Conservation (phyloP, 92 coral and sea anemone species). For the Palythoa grandis region DNA sequence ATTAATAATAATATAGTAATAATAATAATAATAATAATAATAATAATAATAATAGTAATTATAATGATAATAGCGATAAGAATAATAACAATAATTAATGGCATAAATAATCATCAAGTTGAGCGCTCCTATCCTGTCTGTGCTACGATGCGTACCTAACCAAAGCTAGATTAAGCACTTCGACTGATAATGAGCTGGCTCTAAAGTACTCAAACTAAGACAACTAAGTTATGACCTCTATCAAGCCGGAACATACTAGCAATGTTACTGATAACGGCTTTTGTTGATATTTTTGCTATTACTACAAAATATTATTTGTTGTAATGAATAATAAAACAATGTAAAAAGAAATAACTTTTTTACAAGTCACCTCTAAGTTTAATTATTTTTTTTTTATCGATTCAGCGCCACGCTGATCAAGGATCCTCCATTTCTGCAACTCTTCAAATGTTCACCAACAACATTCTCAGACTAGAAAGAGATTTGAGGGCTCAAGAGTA, state of each 20-base stretch:
- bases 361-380: background rate
- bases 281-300: too few relatives aligned
- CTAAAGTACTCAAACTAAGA: too few relatives aligned
- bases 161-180: too few relatives aligned
- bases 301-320: too few relatives aligned
- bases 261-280: too few relatives aligned
- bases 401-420: slow-evolving; percentile 13
- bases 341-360: background rate
- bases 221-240: too few relatives aligned
- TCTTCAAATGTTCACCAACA: slow-evolving; percentile 9
- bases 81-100: too few relatives aligned
- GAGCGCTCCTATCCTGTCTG: background rate
- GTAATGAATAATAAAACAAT: too few relatives aligned
- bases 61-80: background rate
- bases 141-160: background rate
- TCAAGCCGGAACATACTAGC: too few relatives aligned
- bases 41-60: background rate
- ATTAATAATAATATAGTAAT: background rate
- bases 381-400: background rate
- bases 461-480: background rate
- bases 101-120: too few relatives aligned
- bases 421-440: slow-evolving; percentile 1
- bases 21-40: background rate
- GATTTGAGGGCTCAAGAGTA: background rate
- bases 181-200: too few relatives aligned